phyloP scores from a whole-genome alignment of 2,113 vertebrate genomes.

The Struthidea cinerea region DNA sequence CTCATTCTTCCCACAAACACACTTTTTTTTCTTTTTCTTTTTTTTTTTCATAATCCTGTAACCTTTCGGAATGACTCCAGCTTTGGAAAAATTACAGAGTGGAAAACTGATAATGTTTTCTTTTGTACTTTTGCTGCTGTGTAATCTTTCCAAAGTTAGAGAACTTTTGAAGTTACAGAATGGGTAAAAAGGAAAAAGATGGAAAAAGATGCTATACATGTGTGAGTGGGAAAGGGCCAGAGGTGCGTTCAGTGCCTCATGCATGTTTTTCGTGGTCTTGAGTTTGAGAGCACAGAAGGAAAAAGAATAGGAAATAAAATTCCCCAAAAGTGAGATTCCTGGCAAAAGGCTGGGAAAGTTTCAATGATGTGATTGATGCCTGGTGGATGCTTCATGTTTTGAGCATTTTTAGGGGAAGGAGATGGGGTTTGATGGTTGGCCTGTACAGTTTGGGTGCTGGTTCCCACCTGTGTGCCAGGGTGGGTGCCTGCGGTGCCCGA shows the following conservation, averaged over 20 bases:
- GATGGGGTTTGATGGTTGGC: not conserved
- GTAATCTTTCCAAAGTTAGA: slow-evolving; percentile 51
- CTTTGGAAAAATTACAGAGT: slow-evolving; percentile 49
- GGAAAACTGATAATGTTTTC: slow-evolving; percentile 40
- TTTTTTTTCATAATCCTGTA: not conserved
- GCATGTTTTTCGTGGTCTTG: not conserved
- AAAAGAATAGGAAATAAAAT: not conserved
- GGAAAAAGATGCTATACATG: not conserved
- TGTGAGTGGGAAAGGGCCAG: not conserved
- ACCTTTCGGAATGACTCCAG: slow-evolving; percentile 39
- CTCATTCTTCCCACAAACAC: slow-evolving; percentile 10
- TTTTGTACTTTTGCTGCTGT: slow-evolving; percentile 38
- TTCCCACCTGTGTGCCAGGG: not conserved
- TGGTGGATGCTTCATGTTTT: not conserved
- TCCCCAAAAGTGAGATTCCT: not conserved
- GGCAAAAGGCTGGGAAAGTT: not conserved
- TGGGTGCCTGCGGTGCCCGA: not conserved
- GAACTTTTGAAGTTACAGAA: slow-evolving; percentile 19
- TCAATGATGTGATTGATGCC: not conserved
- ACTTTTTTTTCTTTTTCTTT: not conserved
- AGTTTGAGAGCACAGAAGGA: not conserved
- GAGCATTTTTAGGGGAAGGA: not conserved
- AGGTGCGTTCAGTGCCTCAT: not conserved
- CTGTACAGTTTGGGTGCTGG: not conserved
- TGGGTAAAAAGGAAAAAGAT: not conserved